Evolutionary conservation across 1,140 invertebrate species (phyloP).

Genomic region (Colletes latitarsis): DNA sequence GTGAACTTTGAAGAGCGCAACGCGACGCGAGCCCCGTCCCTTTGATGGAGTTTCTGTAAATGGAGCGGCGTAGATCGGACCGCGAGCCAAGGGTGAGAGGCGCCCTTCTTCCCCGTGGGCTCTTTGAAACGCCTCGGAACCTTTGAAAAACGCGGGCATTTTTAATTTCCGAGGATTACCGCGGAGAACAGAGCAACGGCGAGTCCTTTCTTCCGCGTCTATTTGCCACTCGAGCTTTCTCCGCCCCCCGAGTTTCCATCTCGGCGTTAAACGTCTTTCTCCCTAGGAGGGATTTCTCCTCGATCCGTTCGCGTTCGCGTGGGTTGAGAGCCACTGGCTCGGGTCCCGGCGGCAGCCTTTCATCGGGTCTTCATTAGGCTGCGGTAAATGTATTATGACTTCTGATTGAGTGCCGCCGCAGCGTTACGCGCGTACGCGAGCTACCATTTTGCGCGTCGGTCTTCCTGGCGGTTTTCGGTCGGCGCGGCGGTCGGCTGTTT

Average conservation of each 20-base stretch:
- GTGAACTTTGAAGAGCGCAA: constrained; percentile 76
- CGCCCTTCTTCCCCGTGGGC: not conserved
- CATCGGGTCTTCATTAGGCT: constrained; percentile 68
- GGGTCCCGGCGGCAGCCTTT: constrained; percentile 63
- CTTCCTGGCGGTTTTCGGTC: not conserved
- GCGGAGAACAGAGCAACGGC: constrained; percentile 11
- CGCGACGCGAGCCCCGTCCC: constrained; percentile 74
- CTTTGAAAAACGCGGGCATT: constrained; percentile 72
- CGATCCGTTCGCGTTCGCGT: not conserved
- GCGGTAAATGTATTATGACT: constrained; percentile 72
- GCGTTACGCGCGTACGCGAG: constrained; percentile 25
- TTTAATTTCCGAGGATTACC: constrained; percentile 81
- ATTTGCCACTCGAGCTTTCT: constrained; percentile 54
- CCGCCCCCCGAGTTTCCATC: not conserved
- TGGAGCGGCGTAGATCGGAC: constrained; percentile 67
- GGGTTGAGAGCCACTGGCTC: constrained; percentile 52
- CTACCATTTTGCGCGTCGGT: constrained; percentile 25
- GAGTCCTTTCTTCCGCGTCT: constrained; percentile 38
- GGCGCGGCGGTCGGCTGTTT: too few relatives aligned
- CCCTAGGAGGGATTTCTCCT: not conserved
- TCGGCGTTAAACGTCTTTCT: not conserved
- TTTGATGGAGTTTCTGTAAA: constrained; percentile 82
- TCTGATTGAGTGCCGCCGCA: constrained; percentile 68
- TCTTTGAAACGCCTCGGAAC: constrained; percentile 53
- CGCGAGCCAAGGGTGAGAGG: constrained; percentile 13